A percentile compares a stretch with the other conserved stretches of the same genome.
Evolutionary conservation across 1,140 invertebrate species (phyloP).

Genomic region (Anoplolepis gracilipes): DNA sequence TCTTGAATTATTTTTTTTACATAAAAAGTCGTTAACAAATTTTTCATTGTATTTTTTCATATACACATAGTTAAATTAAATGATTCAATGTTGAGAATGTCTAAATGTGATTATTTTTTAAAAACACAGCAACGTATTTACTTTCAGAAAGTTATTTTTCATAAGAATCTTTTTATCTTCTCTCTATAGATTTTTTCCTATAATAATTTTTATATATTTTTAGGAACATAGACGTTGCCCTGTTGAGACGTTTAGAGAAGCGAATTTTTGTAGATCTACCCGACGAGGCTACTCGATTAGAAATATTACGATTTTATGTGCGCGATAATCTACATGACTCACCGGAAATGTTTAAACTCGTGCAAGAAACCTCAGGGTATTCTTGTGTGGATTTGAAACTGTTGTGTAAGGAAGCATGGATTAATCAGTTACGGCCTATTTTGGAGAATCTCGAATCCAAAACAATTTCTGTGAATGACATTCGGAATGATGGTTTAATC

Average conservation of each 20-base stretch:
- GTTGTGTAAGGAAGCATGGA: slow-evolving; percentile 95
- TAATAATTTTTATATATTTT: slow-evolving; percentile 13
- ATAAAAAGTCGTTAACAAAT: neutral
- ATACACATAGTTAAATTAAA: neutral
- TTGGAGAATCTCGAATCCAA: slow-evolving; percentile 76
- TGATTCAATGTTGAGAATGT: neutral
- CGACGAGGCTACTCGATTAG: slow-evolving; percentile 87
- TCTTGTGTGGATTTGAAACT: slow-evolving; percentile 95
- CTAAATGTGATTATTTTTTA: neutral
- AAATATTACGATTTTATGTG: slow-evolving; percentile 89
- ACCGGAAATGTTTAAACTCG: slow-evolving; percentile 86
- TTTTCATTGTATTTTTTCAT: neutral
- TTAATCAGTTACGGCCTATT: slow-evolving; percentile 86
- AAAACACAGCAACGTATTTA: neutral
- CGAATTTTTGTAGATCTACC: slow-evolving; percentile 94
- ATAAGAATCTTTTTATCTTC: neutral
- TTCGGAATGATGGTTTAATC: slow-evolving; percentile 70
- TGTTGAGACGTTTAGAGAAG: slow-evolving; percentile 95
- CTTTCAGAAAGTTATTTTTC: neutral
- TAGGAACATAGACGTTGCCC: slow-evolving; percentile 95
- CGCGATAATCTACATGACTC: slow-evolving; percentile 79
- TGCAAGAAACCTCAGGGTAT: slow-evolving; percentile 90
- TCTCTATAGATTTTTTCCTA: neutral
- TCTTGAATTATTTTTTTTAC: neutral
- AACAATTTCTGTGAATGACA: slow-evolving; percentile 69